Conservation (phyloP, 2,113 vertebrate species). For the Psilopogon haemacephalus region DNA sequence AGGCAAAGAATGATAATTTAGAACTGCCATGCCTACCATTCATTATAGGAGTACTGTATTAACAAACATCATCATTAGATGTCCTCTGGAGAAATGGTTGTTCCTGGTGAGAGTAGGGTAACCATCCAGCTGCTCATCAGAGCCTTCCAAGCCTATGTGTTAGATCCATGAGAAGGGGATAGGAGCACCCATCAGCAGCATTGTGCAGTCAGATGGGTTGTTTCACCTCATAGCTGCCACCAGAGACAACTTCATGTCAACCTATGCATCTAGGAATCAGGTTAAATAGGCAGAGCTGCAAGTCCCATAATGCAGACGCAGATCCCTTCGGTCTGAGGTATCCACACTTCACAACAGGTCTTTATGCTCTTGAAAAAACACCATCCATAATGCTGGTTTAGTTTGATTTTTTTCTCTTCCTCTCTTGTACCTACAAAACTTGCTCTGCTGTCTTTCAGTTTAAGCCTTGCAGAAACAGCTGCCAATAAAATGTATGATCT, state of each 20-base stretch:
- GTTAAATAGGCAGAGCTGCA: neutral
- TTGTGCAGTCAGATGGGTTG: neutral
- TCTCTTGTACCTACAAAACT: neutral
- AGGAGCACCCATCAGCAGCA: accelerated
- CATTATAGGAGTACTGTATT: neutral
- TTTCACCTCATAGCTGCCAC: neutral
- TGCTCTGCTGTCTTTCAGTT: neutral
- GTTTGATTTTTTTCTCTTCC: neutral
- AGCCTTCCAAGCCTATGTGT: accelerated
- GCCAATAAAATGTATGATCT: neutral
- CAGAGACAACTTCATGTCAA: neutral
- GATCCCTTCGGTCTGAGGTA: neutral
- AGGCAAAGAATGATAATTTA: neutral
- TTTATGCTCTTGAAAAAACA: neutral
- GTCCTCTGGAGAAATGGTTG: neutral
- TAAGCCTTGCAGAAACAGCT: neutral
- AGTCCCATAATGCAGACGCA: neutral
- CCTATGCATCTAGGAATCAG: neutral
- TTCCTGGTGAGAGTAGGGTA: neutral
- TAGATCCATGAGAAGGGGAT: neutral
- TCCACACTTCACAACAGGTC: neutral
- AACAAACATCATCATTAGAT: neutral
- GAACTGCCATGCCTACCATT: neutral
- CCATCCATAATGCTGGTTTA: neutral
- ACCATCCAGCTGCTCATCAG: neutral